These are phyloP conservation scores for Mormoops blainvillei DNA, from an alignment of 2,113 vertebrate genomes.

Conservation along the genomic window DNA sequence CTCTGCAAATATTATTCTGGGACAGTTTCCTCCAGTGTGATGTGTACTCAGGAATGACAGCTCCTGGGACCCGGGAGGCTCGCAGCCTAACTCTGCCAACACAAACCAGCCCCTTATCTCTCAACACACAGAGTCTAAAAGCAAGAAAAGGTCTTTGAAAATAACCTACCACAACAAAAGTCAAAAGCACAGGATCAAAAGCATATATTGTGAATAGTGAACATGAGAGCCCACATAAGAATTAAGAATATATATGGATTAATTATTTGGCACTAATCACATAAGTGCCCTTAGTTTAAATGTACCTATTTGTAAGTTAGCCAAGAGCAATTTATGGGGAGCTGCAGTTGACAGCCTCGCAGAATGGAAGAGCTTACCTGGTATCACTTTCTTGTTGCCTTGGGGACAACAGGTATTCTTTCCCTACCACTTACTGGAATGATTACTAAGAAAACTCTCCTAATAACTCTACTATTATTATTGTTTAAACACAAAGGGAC, in stretches of 20 bases:
- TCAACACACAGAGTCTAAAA: neutral
- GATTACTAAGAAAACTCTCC: conserved; percentile 33
- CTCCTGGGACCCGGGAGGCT: conserved; percentile 58
- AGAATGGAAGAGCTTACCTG: neutral
- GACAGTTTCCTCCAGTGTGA: conserved; percentile 48
- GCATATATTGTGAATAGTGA: neutral
- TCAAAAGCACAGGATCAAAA: neutral
- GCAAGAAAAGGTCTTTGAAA: conserved; percentile 52
- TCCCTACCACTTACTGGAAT: neutral
- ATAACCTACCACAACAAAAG: conserved; percentile 40
- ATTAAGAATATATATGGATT: conserved; percentile 21
- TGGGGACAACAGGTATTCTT: conserved; percentile 6
- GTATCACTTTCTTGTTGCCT: neutral
- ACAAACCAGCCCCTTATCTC: conserved; percentile 66
- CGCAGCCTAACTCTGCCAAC: conserved; percentile 38
- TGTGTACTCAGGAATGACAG: conserved; percentile 57
- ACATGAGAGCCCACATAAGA: neutral
- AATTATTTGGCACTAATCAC: conserved; percentile 29
- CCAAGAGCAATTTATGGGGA: conserved; percentile 24
- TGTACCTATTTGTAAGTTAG: conserved; percentile 36
- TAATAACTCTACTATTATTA: neutral
- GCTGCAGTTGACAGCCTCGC: conserved; percentile 2
- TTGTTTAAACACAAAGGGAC: neutral
- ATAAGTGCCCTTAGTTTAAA: conserved; percentile 37
- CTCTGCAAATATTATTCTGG: conserved; percentile 70